Evolutionary conservation across 2,888 invertebrate species (phyloP).

Genomic region (Halictus ligatus): DNA sequence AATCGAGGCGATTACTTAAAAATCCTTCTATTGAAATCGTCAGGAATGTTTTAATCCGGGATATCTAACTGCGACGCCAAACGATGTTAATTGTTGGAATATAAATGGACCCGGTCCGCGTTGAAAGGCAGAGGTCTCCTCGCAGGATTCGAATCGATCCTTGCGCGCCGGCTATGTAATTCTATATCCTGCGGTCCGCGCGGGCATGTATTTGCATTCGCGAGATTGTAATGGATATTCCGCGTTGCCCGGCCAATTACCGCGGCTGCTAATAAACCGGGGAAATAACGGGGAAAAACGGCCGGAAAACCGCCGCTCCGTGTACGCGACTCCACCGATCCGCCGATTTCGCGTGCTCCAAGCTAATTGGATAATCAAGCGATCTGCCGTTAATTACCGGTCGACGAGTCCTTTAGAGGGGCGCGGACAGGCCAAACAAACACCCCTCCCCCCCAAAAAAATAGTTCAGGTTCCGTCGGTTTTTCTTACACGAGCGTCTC

Average conservation of each 20-base stretch:
- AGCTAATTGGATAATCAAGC: constrained; percentile 59
- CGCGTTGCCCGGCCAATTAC: constrained; percentile 59
- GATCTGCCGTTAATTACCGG: neutral
- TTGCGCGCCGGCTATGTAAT: constrained; percentile 19
- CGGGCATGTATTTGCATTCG: constrained; percentile 43
- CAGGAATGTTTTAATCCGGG: neutral
- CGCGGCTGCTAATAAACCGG: constrained; percentile 43
- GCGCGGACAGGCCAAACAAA: neutral
- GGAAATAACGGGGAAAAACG: constrained; percentile 54
- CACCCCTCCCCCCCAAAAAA: neutral
- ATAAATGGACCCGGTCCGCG: neutral
- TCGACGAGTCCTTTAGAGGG: neutral
- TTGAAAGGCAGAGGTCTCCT: constrained; percentile 3
- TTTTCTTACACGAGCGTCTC: neutral
- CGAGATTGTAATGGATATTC: constrained; percentile 59
- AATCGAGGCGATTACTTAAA: neutral
- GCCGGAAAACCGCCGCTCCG: constrained; percentile 31
- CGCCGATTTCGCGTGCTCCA: constrained; percentile 45
- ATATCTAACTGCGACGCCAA: neutral
- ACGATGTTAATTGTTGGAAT: neutral
- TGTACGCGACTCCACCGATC: constrained; percentile 32
- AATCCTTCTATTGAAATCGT: neutral
- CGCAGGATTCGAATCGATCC: constrained; percentile 7
- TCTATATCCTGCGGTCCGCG: constrained; percentile 34
- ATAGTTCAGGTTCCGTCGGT: neutral